phyloP scores from a whole-genome alignment of 2,113 vertebrate genomes.

The Tragulus kanchil region DNA sequence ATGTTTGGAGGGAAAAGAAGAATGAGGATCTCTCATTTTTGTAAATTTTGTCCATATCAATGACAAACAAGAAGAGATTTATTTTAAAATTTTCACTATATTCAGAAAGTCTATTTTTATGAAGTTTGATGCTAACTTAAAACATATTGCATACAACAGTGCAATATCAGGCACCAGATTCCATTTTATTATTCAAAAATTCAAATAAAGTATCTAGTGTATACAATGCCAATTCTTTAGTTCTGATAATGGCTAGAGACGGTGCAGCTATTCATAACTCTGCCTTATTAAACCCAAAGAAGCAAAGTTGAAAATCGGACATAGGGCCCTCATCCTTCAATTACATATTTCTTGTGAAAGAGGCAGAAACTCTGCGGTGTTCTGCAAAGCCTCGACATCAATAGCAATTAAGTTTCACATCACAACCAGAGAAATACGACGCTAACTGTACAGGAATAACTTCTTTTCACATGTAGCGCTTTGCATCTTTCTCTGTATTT shows the following conservation, averaged over 20 bases:
- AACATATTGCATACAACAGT: background rate
- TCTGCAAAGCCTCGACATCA: constrained; percentile 73
- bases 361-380: constrained; percentile 61
- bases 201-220: background rate
- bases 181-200: constrained; percentile 48
- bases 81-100: constrained; percentile 14
- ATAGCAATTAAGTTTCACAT: constrained; percentile 69
- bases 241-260: background rate
- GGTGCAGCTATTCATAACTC: constrained; percentile 50
- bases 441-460: constrained; percentile 35
- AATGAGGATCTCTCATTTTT: background rate
- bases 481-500: constrained; percentile 72
- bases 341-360: constrained; percentile 71
- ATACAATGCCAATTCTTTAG: too few species aligned
- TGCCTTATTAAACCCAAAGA: constrained; percentile 71
- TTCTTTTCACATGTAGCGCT: constrained; percentile 62
- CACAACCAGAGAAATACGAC: constrained; percentile 65
- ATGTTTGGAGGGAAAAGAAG: background rate
- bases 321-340: constrained; percentile 65
- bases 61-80: constrained; percentile 45
- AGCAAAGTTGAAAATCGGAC: constrained; percentile 73
- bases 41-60: constrained; percentile 3
- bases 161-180: background rate
- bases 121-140: constrained; percentile 16
- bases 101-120: constrained; percentile 32